These are phyloP conservation scores for Hypotaenidia okinawae DNA, from an alignment of 2,797 vertebrate species.

Conservation along the genomic window DNA sequence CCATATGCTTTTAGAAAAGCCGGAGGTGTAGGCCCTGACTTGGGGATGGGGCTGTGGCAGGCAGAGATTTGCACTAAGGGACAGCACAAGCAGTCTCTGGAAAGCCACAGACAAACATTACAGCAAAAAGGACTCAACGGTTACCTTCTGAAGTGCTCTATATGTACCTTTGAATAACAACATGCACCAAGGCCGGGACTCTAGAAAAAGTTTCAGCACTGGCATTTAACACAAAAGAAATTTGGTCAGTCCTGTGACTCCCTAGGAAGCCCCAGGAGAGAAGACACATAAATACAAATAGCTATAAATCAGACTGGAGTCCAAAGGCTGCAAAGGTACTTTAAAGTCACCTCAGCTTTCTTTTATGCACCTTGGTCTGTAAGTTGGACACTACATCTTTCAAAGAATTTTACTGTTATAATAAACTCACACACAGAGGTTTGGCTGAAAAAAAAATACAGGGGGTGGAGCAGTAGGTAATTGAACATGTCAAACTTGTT, in stretches of 20 bases:
- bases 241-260: background rate
- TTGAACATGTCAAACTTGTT: background rate
- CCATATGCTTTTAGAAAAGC: background rate
- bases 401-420: constrained; percentile 34
- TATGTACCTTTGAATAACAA: background rate
- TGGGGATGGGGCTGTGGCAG: background rate
- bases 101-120: background rate
- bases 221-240: background rate
- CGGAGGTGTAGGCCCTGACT: background rate
- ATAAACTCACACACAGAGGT: background rate
- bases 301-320: background rate
- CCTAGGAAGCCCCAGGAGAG: background rate
- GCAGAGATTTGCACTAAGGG: background rate
- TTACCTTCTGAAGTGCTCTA: background rate
- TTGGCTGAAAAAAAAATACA: background rate
- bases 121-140: background rate
- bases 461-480: constrained; percentile 1
- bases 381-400: background rate
- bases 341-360: constrained; percentile 11
- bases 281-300: background rate
- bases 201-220: background rate
- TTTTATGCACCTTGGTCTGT: background rate
- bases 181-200: background rate
- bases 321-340: background rate
- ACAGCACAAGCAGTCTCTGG: background rate